These are phyloP conservation scores for Oncorhynchus clarkii DNA, from an alignment of 2,113 vertebrate genomes.

Conservation along the genomic window DNA sequence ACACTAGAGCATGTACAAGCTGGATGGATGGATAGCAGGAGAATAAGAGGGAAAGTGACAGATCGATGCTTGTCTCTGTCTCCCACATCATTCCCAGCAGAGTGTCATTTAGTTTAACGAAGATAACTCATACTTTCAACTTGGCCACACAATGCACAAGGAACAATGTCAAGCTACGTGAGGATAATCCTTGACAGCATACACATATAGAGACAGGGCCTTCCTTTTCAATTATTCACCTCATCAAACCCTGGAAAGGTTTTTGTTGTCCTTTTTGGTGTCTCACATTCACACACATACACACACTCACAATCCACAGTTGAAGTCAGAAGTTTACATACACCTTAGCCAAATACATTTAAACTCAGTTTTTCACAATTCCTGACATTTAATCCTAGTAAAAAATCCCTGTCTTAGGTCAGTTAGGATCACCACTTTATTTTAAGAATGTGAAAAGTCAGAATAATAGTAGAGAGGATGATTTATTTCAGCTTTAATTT, in stretches of 20 bases:
- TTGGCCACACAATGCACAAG: neutral
- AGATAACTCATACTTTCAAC: neutral
- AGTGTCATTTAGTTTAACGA: neutral
- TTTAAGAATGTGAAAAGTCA: no score
- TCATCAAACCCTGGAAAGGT: neutral
- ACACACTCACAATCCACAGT: neutral
- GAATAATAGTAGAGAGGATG: no score
- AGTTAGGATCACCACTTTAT: no score
- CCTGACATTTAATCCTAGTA: no score
- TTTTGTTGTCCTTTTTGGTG: neutral
- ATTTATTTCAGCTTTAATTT: no score
- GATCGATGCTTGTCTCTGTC: neutral
- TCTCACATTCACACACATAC: neutral
- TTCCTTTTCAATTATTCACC: slow-evolving; percentile 2
- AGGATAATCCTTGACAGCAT: neutral
- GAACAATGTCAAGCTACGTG: neutral
- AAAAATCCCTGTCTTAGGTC: no score
- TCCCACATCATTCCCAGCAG: neutral
- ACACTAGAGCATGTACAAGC: neutral
- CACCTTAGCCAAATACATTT: no score
- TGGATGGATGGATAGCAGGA: neutral
- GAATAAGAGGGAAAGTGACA: neutral
- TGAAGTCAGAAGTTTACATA: no score
- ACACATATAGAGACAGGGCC: neutral
- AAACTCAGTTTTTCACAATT: no score